Percentiles rank a stretch among this genome's conserved stretches.
Conservation (phyloP, 2,888 invertebrate genomes). For the Xestia c-nigrum region DNA sequence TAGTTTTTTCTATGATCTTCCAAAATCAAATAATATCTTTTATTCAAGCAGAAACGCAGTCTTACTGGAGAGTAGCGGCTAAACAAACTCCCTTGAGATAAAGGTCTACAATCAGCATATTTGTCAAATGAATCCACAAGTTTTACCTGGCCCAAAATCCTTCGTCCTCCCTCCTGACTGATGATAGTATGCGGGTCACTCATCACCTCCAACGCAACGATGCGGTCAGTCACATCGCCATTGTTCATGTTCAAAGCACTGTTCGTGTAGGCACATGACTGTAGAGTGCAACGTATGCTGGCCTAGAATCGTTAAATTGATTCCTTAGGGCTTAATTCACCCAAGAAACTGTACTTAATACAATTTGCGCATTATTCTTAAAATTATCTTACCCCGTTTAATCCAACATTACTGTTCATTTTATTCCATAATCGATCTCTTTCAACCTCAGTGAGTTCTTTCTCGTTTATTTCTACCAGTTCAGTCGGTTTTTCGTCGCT, state of each 20-base stretch:
- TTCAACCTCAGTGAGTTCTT: constrained; percentile 73
- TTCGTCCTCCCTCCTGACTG: constrained; percentile 70
- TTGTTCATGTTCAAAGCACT: constrained; percentile 77
- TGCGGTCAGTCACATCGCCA: constrained; percentile 64
- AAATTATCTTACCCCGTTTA: constrained; percentile 66
- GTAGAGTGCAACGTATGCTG: constrained; percentile 67
- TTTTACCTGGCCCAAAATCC: constrained; percentile 78
- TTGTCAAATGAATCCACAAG: too few species aligned
- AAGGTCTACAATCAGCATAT: too few species aligned
- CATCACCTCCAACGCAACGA: constrained; percentile 79
- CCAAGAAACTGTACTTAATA: background rate
- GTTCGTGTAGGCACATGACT: constrained; percentile 81
- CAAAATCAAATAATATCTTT: background rate
- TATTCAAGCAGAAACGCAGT: background rate
- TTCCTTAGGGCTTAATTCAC: background rate
- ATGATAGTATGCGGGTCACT: constrained; percentile 59
- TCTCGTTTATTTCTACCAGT: constrained; percentile 70
- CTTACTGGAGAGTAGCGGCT: too few species aligned
- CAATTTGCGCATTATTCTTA: background rate
- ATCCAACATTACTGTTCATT: constrained; percentile 72
- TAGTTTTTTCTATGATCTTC: background rate
- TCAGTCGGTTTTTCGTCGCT: constrained; percentile 69
- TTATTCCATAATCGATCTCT: constrained; percentile 81
- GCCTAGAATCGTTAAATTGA: constrained; percentile 20
- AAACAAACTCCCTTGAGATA: too few species aligned